Percentiles rank a stretch among this genome's conserved stretches.
phyloP scores from a whole-genome alignment of 2,888 invertebrate genomes.

The Synergus japonicus region DNA sequence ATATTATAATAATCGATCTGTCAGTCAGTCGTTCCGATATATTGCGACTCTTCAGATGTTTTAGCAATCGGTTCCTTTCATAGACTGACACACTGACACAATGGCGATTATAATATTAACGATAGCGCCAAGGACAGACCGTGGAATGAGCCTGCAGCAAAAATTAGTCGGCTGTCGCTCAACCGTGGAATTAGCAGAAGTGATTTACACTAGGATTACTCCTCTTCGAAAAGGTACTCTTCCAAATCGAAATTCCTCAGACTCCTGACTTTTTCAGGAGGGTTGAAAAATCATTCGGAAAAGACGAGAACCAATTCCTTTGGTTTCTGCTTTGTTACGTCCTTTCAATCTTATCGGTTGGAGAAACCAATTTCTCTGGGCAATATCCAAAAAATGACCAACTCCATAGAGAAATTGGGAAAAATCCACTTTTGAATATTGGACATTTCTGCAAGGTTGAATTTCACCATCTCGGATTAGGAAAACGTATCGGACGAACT shows the following conservation, averaged over 20 bases:
- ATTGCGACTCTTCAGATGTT: constrained; percentile 20
- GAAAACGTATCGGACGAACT: too few species aligned
- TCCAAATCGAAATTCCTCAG: constrained; percentile 26
- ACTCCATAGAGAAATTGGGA: background rate
- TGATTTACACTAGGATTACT: constrained; percentile 46
- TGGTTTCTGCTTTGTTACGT: constrained; percentile 40
- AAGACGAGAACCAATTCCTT: constrained; percentile 39
- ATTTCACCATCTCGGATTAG: background rate
- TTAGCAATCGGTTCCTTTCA: constrained; percentile 21
- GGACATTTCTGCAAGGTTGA: constrained; percentile 45
- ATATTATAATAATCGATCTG: constrained; percentile 53
- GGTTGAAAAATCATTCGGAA: constrained; percentile 29
- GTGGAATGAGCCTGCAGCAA: constrained; percentile 59
- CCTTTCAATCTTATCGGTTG: constrained; percentile 15
- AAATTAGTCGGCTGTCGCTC: constrained; percentile 58
- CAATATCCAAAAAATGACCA: constrained; percentile 30
- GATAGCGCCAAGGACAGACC: constrained; percentile 58
- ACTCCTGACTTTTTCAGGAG: constrained; percentile 17
- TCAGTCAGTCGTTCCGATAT: constrained; percentile 27
- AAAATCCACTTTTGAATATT: constrained; percentile 16
- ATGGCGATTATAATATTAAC: constrained; percentile 63
- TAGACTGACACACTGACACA: constrained; percentile 67
- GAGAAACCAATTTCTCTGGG: constrained; percentile 29
- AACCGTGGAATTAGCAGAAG: constrained; percentile 36
- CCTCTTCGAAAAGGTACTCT: constrained; percentile 18